Base-by-base conservation (phyloP, 2,888 invertebrate species). In the Tetropium fuscum region DNA sequence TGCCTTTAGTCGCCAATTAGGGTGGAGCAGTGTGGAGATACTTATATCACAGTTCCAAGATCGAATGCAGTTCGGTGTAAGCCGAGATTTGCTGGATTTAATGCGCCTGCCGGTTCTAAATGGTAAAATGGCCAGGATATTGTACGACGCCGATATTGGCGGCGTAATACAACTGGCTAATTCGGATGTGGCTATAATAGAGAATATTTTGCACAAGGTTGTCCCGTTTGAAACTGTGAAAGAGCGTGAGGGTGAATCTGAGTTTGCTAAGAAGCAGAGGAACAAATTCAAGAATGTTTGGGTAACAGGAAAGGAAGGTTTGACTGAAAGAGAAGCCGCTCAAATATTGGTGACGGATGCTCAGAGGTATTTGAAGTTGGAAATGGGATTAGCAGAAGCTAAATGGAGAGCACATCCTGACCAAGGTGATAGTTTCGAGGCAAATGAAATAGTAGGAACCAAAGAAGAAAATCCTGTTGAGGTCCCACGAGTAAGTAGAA, bases 31-130 rank as follows among this genome's bases (percentile, higher is more conserved):
- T 77, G 85, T 99, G 74, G 93, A 97, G 79, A 84, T 95, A 65
- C 84, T 99, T 32, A 87, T 99, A 34, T 89, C 92, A 0, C 95
- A 97, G 81, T 98, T 99, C 81, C 96, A 98, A 83, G 91, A 93
- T 73, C 89, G 98, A 10, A 85, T 99, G 34, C 94, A 94, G 74
- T 98, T 98, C 80, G 98, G 98, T 7, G 91, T 98, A 40, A 92
- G 94, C 75, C 57, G 64, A 38, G 98, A 99, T 78, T 84, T 99
- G 32, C 86, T 97, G 63, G 98, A 98, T 78, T 84, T 99, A 53
- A 92, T 97, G 86, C 88, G 92, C 68, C 82, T 98, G 36, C 87
- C 94, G 0, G 86, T 91, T 66, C 81, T 98, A 49, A 95, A 94
- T 79, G 94, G 93, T 0, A 87, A 90, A 69, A 87, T 93, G 67